Percentiles rank a stretch among this genome's conserved stretches.
phyloP scores from a whole-genome alignment of 30 jellyfish, hydroid and myxozoan genomes.

The Turritopsis rubra region DNA sequence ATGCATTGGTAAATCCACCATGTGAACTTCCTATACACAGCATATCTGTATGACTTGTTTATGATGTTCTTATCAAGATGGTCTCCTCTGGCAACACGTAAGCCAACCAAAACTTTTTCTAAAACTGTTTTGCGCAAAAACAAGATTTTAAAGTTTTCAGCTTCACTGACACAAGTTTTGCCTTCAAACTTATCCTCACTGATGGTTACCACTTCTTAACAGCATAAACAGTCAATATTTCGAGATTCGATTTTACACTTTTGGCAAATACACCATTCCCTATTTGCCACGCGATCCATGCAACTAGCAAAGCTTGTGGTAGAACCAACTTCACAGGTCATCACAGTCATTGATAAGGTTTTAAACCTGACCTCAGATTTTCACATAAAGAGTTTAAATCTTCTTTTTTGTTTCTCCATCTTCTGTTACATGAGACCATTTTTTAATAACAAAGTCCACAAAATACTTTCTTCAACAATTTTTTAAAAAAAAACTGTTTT shows the following conservation, averaged over 20 bases:
- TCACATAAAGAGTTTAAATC: too few relatives aligned
- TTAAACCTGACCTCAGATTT: too few relatives aligned
- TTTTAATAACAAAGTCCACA: too few relatives aligned
- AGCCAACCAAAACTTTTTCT: not conserved
- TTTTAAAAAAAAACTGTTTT: too few relatives aligned
- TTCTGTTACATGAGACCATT: too few relatives aligned
- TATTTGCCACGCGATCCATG: not conserved
- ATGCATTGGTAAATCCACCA: not conserved
- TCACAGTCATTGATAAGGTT: too few relatives aligned
- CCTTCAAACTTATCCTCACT: slow-evolving; percentile 1
- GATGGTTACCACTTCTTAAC: not conserved
- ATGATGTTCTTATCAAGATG: not conserved
- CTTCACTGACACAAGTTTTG: not conserved
- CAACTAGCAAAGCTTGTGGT: not conserved
- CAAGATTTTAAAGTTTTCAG: not conserved
- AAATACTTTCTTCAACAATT: too few relatives aligned
- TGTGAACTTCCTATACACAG: not conserved
- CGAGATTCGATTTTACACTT: not conserved
- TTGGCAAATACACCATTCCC: not conserved
- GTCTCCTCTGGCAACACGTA: slow-evolving; percentile 8
- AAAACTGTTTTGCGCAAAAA: not conserved
- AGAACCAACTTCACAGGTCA: too few relatives aligned
- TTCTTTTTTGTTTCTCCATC: too few relatives aligned
- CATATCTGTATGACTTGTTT: not conserved
- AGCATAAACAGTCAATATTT: slow-evolving; percentile 1